Percentiles rank a stretch among this genome's conserved stretches.
These are phyloP conservation scores for Eupithecia tripunctaria DNA, from an alignment of 2,888 invertebrate species.

Conservation along the genomic window DNA sequence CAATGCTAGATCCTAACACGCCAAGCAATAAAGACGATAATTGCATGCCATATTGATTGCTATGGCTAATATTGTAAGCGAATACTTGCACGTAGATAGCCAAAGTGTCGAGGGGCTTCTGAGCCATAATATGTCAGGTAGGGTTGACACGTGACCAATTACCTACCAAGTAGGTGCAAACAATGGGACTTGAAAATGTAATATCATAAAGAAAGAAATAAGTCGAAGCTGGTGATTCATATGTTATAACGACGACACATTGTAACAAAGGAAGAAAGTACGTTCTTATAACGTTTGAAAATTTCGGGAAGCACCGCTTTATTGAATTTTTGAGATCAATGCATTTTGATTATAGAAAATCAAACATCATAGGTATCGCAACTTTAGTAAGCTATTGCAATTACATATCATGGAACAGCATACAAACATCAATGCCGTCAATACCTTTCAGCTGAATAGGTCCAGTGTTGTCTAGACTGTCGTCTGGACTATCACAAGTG, in stretches of 20 bases:
- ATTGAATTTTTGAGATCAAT: neutral
- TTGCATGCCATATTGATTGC: slow-evolving; percentile 29
- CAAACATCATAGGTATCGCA: neutral
- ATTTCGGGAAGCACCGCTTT: neutral
- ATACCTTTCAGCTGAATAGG: neutral
- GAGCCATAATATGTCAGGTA: slow-evolving; percentile 38
- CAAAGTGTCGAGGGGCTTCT: slow-evolving; percentile 45
- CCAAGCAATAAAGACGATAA: slow-evolving; percentile 36
- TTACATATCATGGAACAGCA: neutral
- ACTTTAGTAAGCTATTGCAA: neutral
- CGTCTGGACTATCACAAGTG: slow-evolving; percentile 1
- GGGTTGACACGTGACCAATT: slow-evolving; percentile 33
- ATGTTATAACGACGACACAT: neutral
- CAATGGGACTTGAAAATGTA: slow-evolving; percentile 4
- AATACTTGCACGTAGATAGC: slow-evolving; percentile 46
- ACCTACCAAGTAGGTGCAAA: slow-evolving; percentile 11
- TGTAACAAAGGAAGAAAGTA: slow-evolving; percentile 10
- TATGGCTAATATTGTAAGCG: slow-evolving; percentile 38
- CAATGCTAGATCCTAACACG: slow-evolving; percentile 29
- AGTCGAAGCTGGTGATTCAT: neutral
- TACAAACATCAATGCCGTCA: slow-evolving; percentile 1
- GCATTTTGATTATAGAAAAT: neutral
- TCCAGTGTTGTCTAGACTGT: slow-evolving; percentile 8
- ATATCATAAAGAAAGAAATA: slow-evolving; percentile 9
- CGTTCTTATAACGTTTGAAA: neutral